phyloP scores from a whole-genome alignment of 2,888 invertebrate species.

The Lasioglossum zephyrum region DNA sequence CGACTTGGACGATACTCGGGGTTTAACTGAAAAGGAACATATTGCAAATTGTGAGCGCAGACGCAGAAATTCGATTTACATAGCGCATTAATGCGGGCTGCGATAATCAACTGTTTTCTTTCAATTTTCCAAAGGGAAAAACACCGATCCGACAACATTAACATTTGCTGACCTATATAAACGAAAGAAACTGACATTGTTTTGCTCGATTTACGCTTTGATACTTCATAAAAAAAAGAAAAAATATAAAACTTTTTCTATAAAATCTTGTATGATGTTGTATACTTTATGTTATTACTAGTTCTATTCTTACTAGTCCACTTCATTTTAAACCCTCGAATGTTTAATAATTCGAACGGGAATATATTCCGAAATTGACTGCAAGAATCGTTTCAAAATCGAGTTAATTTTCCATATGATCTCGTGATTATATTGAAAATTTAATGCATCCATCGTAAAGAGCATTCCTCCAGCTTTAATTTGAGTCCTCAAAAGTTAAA shows the following conservation, averaged over 20 bases:
- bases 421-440: neutral
- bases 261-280: neutral
- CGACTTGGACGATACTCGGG: slow-evolving; percentile 55
- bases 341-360: too few relatives aligned
- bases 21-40: slow-evolving; percentile 68
- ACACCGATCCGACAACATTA: neutral
- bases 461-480: neutral
- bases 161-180: neutral
- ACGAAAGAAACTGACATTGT: neutral
- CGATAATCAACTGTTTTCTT: slow-evolving; percentile 56
- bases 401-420: neutral
- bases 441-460: neutral
- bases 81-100: slow-evolving; percentile 45
- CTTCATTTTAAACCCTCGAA: neutral
- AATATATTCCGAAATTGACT: neutral
- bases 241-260: neutral
- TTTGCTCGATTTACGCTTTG: neutral
- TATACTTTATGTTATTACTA: neutral
- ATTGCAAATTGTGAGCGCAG: slow-evolving; percentile 60
- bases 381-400: too few relatives aligned
- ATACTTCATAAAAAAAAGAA: neutral
- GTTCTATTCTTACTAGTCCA: neutral
- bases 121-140: slow-evolving; percentile 13
- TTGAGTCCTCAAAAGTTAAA: neutral
- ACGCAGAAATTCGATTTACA: slow-evolving; percentile 59